phyloP scores from a whole-genome alignment of 2,797 vertebrate species.

The Typhlichthys subterraneus region DNA sequence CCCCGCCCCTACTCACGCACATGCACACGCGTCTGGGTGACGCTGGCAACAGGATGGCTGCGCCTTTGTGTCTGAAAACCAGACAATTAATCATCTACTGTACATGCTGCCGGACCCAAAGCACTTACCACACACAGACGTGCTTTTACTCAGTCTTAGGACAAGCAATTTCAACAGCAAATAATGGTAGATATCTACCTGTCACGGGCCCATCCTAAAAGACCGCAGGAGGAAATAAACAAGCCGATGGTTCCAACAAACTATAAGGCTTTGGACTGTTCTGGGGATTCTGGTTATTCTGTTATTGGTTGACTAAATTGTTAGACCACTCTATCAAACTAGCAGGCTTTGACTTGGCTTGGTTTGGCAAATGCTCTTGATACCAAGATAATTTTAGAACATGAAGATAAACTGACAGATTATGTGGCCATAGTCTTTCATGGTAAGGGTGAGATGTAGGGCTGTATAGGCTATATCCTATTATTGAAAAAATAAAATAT shows the following conservation, averaged over 20 bases:
- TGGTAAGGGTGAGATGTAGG: neutral
- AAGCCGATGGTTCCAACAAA: conserved; percentile 68
- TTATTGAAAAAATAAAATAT: neutral
- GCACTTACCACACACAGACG: conserved; percentile 8
- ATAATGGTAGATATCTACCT: conserved; percentile 25
- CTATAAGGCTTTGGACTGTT: conserved; percentile 53
- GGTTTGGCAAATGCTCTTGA: conserved; percentile 24
- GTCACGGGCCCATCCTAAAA: conserved; percentile 33
- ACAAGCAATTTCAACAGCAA: conserved; percentile 5
- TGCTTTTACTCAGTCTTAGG: conserved; percentile 10
- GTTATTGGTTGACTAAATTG: conserved; percentile 2
- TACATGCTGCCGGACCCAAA: conserved; percentile 5
- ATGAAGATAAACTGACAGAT: conserved; percentile 12
- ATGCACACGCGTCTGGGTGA: conserved; percentile 53
- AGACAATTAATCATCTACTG: conserved; percentile 55
- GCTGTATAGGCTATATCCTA: neutral
- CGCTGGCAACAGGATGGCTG: conserved; percentile 30
- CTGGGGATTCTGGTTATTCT: conserved; percentile 57
- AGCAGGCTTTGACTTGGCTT: conserved; percentile 27
- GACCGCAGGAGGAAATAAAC: conserved; percentile 48
- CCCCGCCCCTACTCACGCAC: conserved; percentile 33
- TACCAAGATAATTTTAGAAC: conserved; percentile 17
- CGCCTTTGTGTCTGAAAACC: conserved; percentile 75
- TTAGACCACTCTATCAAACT: conserved; percentile 43
- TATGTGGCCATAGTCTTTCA: conserved; percentile 20